Conservation (phyloP, 1,140 invertebrate species). For the Leptoteleia sp. region DNA sequence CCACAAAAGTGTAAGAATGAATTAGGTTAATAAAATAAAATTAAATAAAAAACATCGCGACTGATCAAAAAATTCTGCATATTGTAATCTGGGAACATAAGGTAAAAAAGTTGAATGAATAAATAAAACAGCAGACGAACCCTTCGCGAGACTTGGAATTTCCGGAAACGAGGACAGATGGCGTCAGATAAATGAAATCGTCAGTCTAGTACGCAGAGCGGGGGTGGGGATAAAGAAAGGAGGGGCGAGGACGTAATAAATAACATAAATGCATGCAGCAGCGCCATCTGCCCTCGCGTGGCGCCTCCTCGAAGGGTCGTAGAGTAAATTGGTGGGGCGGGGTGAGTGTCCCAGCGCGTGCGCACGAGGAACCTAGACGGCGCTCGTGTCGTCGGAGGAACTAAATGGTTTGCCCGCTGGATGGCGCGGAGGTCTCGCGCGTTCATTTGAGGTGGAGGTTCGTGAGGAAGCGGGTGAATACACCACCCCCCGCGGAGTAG, state of each 20-base stretch:
- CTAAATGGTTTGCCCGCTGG: constrained; percentile 11
- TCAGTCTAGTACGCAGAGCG: constrained; percentile 12
- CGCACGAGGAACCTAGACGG: constrained; percentile 24
- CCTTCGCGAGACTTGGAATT: too few species aligned
- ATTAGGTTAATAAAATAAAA: too few species aligned
- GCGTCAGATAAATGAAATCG: constrained; percentile 37
- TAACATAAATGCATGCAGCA: constrained; percentile 41
- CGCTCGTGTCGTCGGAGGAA: constrained; percentile 32
- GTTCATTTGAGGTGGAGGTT: constrained; percentile 78
- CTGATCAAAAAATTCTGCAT: too few species aligned
- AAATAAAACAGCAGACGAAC: too few species aligned
- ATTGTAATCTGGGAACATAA: too few species aligned
- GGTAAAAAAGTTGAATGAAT: too few species aligned
- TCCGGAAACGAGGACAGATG: constrained; percentile 27
- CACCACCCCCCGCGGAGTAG: constrained; percentile 74
- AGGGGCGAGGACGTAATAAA: constrained; percentile 12
- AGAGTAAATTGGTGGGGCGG: too few species aligned
- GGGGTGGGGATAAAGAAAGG: background rate
- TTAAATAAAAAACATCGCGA: too few species aligned
- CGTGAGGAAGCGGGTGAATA: constrained; percentile 77
- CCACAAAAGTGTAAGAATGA: too few species aligned
- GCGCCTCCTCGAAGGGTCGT: too few species aligned
- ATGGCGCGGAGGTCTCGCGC: background rate
- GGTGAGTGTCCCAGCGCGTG: constrained; percentile 14
- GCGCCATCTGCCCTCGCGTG: constrained; percentile 30